Percentiles rank a stretch among this genome's conserved stretches.
Conservation (phyloP, 2,888 invertebrate species). For the Scotopteryx bipunctaria region DNA sequence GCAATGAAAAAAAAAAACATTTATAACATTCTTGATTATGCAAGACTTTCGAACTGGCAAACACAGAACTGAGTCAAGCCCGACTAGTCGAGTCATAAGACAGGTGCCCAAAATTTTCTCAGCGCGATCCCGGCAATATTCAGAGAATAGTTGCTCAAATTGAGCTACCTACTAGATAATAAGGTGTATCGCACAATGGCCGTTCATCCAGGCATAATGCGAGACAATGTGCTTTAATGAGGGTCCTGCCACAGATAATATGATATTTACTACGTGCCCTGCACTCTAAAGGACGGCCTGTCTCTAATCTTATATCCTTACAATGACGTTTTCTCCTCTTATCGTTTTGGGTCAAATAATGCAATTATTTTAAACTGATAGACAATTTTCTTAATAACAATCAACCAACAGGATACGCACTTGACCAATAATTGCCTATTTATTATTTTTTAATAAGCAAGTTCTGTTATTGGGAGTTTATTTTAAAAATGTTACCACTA, state of each 20-base stretch:
- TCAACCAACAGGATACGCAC: no score
- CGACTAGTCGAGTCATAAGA: no score
- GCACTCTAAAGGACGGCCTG: slow-evolving; percentile 27
- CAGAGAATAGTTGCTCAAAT: slow-evolving; percentile 4
- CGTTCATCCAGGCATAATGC: slow-evolving; percentile 46
- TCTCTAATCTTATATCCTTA: slow-evolving; percentile 47
- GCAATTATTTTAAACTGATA: slow-evolving; percentile 25
- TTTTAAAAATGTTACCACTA: no score
- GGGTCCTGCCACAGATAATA: slow-evolving; percentile 39
- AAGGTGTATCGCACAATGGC: slow-evolving; percentile 26
- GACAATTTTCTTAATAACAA: no score
- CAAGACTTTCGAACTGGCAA: no score
- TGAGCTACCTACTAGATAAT: slow-evolving; percentile 19
- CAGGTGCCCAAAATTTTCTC: not conserved
- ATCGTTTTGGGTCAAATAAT: slow-evolving; percentile 38
- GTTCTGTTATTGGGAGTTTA: no score
- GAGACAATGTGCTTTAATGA: slow-evolving; percentile 48
- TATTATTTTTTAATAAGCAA: no score
- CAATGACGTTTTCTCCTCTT: slow-evolving; percentile 45
- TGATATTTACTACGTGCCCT: slow-evolving; percentile 23
- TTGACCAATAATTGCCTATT: no score
- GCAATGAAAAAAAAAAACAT: no score
- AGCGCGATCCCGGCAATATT: not conserved
- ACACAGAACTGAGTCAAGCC: no score
- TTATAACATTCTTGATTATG: no score